Percentiles rank a stretch among this genome's conserved stretches.
phyloP scores from a whole-genome alignment of 2,113 vertebrate species.

The Gnathonemus longibarbis region DNA sequence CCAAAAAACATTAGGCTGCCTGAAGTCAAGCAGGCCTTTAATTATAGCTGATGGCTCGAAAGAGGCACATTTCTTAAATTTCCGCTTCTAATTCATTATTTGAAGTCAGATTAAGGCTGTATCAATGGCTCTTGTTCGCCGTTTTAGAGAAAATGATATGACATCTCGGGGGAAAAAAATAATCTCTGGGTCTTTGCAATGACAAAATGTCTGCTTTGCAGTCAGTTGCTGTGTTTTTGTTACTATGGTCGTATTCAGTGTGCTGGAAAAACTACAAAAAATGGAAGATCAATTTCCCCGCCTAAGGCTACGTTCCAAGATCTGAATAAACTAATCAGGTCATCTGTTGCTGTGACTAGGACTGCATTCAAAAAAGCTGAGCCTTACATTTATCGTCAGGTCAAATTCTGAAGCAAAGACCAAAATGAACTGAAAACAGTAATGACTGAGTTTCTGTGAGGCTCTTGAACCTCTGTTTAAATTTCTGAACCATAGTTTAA shows the following conservation, averaged over 20 bases:
- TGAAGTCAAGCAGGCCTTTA: not conserved
- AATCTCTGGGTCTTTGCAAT: not conserved
- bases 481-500: not conserved
- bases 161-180: not conserved
- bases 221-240: not conserved
- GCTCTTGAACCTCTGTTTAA: not conserved
- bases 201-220: not conserved
- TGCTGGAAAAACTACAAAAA: not conserved
- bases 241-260: not conserved
- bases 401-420: not conserved
- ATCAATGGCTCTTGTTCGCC: not conserved
- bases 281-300: not conserved
- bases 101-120: not conserved
- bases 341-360: not conserved
- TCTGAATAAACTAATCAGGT: not conserved
- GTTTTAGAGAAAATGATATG: not conserved
- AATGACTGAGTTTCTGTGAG: not conserved
- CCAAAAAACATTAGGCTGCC: not conserved
- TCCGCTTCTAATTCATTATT: not conserved
- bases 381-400: not conserved
- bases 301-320: not conserved
- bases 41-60: not conserved
- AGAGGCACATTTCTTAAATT: not conserved
- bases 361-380: not conserved
- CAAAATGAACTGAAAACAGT: not conserved